These are phyloP conservation scores for Leucosticte australis DNA, from an alignment of 2,113 vertebrate genomes.

Conservation along the genomic window DNA sequence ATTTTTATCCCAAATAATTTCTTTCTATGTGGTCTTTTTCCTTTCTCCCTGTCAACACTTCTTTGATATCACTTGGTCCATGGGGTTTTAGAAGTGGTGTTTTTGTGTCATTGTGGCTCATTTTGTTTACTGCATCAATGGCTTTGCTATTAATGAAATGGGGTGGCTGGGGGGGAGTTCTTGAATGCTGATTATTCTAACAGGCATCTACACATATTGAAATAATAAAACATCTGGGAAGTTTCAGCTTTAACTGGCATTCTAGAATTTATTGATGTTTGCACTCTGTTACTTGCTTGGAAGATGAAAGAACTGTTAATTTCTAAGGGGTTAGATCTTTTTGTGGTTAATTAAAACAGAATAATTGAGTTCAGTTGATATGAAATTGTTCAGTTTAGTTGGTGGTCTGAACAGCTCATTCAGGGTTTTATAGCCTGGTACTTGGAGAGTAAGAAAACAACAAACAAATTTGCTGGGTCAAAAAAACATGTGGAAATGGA, in stretches of 20 bases:
- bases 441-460: not conserved
- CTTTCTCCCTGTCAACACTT: not conserved
- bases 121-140: not conserved
- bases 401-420: not conserved
- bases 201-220: not conserved
- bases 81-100: not conserved
- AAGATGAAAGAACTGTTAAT: slow-evolving; percentile 6
- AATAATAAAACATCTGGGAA: not conserved
- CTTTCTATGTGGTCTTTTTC: accelerated
- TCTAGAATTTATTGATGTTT: slow-evolving; percentile 2
- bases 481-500: not conserved
- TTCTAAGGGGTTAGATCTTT: not conserved
- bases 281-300: not conserved
- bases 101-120: not conserved
- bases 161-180: accelerated
- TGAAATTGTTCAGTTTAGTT: not conserved
- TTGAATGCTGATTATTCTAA: not conserved
- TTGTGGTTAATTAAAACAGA: not conserved
- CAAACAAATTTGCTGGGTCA: not conserved
- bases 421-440: not conserved
- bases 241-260: not conserved
- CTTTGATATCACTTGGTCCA: not conserved
- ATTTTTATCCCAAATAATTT: not conserved
- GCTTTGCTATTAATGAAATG: not conserved
- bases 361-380: not conserved